phyloP scores from a whole-genome alignment of 2,888 invertebrate genomes.

The Pachymerium ferrugineum region DNA sequence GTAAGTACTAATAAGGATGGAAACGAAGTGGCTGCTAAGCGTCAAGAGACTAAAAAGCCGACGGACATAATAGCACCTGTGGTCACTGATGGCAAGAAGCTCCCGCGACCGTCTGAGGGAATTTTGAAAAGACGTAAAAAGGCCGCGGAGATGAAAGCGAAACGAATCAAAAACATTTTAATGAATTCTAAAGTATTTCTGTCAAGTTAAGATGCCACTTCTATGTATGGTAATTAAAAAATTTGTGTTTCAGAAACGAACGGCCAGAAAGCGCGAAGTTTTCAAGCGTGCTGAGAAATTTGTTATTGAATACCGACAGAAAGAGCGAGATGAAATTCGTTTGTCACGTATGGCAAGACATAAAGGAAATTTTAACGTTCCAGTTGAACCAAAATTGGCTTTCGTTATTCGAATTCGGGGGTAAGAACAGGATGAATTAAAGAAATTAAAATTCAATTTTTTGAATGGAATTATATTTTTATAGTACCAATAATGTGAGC shows the following conservation, averaged over 20 bases:
- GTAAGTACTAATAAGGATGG: too few relatives aligned
- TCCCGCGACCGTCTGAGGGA: slow-evolving; percentile 96
- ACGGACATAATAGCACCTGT: neutral
- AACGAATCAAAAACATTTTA: neutral
- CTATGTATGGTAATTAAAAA: neutral
- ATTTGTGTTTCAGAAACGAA: slow-evolving; percentile 59
- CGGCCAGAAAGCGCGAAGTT: slow-evolving; percentile 74
- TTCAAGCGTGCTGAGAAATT: slow-evolving; percentile 96
- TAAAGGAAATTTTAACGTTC: slow-evolving; percentile 93
- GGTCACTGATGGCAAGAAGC: slow-evolving; percentile 44
- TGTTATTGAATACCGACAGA: slow-evolving; percentile 87
- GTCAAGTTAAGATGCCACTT: neutral
- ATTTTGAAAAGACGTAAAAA: slow-evolving; percentile 89
- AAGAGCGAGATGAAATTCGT: slow-evolving; percentile 84
- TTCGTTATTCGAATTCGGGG: slow-evolving; percentile 97
- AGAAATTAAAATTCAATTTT: too few relatives aligned
- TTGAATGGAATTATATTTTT: too few relatives aligned
- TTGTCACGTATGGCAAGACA: slow-evolving; percentile 81
- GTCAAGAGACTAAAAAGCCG: neutral
- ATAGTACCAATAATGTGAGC: slow-evolving; percentile 60
- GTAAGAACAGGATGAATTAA: slow-evolving; percentile 55
- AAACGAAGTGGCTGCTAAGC: neutral
- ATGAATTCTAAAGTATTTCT: neutral
- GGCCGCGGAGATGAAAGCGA: slow-evolving; percentile 60
- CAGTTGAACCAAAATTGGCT: slow-evolving; percentile 90